These are phyloP conservation scores for Antigone vipio DNA, from an alignment of 2,113 vertebrate species.

Conservation along the genomic window DNA sequence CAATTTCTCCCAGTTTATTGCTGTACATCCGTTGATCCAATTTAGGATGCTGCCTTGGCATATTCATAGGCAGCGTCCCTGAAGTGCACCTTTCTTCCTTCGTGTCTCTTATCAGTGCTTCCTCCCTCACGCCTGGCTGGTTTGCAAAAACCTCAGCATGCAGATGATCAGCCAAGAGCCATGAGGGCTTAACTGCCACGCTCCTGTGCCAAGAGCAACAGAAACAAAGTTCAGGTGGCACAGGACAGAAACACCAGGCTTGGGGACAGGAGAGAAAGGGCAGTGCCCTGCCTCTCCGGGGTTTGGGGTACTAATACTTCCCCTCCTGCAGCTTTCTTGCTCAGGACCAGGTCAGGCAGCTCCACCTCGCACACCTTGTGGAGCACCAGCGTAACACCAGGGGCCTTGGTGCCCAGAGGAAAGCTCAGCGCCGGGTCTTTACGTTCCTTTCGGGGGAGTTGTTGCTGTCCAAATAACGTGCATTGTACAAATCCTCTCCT, in stretches of 20 bases:
- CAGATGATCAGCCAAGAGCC: not conserved
- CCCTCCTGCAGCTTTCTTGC: not conserved
- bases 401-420: too few species aligned
- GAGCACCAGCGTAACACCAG: not conserved
- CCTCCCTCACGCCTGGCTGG: not conserved
- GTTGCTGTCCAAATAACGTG: not conserved
- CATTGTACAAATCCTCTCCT: not conserved
- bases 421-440: not conserved
- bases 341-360: not conserved
- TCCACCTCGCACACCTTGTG: fast-evolving
- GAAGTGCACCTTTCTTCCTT: not conserved
- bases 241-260: not conserved
- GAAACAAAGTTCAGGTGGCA: not conserved
- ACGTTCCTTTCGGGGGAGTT: not conserved
- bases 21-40: not conserved
- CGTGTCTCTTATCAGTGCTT: not conserved
- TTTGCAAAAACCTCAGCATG: not conserved
- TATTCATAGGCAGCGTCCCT: not conserved
- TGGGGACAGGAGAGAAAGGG: not conserved
- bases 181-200: not conserved
- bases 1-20: not conserved
- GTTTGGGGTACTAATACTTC: not conserved
- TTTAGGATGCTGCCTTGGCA: not conserved
- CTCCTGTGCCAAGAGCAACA: not conserved
- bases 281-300: not conserved